Conservation (phyloP, 2,113 vertebrate species). For the Rhinichthys klamathensis region DNA sequence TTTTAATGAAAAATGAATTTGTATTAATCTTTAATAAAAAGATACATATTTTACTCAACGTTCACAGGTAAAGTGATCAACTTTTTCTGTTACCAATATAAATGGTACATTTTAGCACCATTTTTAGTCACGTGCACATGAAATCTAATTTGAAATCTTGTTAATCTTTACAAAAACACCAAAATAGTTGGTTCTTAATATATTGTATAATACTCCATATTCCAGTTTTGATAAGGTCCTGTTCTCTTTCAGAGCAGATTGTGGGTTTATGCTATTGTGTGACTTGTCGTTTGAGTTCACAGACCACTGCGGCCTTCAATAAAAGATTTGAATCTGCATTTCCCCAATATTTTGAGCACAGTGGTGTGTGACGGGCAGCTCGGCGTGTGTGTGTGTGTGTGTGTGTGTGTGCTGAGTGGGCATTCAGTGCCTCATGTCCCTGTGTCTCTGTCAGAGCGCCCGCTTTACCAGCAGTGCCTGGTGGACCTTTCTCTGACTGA, state of each 20-base stretch:
- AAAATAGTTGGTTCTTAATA: not conserved
- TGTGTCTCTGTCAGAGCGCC: conserved; percentile 34
- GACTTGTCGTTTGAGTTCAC: not conserved
- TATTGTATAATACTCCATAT: not conserved
- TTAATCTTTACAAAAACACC: not conserved
- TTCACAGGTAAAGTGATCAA: not conserved
- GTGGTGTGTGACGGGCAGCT: conserved; percentile 52
- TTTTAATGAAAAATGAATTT: not conserved
- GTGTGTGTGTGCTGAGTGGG: conserved; percentile 41
- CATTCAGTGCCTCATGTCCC: conserved; percentile 13
- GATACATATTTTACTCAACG: not conserved
- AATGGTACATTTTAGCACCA: not conserved
- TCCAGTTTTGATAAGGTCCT: not conserved
- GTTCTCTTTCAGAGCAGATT: conserved; percentile 1
- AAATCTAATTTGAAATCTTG: not conserved
- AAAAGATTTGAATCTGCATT: conserved; percentile 15
- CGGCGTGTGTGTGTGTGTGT: conserved; percentile 44
- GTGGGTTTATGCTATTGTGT: conserved; percentile 14
- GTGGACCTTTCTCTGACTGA: conserved; percentile 47
- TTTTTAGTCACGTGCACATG: not conserved
- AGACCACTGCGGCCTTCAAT: not conserved
- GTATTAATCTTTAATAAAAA: not conserved
- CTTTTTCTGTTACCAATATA: not conserved
- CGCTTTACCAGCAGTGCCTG: conserved; percentile 33
- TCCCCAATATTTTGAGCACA: not conserved